Evolutionary conservation across 2,797 vertebrate genomes (phyloP), one percentile per base, ranked within the genome.

Genomic region (Catharus ustulatus): DNA sequence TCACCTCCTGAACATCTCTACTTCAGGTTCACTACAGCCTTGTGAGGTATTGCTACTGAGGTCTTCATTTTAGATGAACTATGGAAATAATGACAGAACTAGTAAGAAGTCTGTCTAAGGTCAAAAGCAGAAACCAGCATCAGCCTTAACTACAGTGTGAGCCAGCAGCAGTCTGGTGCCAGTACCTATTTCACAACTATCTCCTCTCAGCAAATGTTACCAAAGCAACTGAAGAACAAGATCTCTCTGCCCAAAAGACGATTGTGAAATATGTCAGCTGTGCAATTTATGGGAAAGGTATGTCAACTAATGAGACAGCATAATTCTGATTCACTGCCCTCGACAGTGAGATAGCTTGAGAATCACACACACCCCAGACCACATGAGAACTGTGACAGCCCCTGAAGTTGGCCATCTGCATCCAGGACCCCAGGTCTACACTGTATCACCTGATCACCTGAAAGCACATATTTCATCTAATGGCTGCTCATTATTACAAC

Each of bases 331-430:
- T 59, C 48, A 68, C 30, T 66, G 12, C 24, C 24, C n/a, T 4
- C 32, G 57, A 24, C 63, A 23, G 57, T 18, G 52, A 75, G 29
- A 42, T 3, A 75, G 54, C 32, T 68, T 54, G 29, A 71, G 51
- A 45, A 9, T 43, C 24, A 45, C 10, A 18, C 7, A 1, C 13
- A 5, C 0, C 10, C 11, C 16, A 58, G 30, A 34, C 5, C 5
- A 3, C 45, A 7, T 1, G 5, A 29, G 26, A 78, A 34, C 20
- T 63, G 27, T 16, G 49, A 67, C 4, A 40, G 34, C 11, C 49
- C 29, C 24, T 11, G 0, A 79, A 34, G 30, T 0, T 45, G 21
- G 29, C n/a, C 48, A 87, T 40, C 32, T 9, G 6, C 51, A 52
- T 36, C 34, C 48, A 62, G 20, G n/a, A 61, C 30, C 74, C 85